Conservation (phyloP, 2,797 vertebrate species). For the Tangara arthus region DNA sequence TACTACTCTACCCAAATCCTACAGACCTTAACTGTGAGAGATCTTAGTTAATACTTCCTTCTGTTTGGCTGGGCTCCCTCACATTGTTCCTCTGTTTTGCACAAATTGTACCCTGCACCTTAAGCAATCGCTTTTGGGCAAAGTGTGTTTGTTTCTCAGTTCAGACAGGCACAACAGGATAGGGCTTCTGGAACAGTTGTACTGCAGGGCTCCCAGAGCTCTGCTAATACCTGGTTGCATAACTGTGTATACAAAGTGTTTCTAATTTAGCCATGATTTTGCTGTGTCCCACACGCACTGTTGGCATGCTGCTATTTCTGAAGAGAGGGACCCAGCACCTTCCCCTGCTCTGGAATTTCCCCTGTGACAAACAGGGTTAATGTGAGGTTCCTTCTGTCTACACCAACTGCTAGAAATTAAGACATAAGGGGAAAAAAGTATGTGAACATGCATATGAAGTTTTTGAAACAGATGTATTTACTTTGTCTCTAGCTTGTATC, state of each 20-base stretch:
- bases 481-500: slow-evolving; percentile 52
- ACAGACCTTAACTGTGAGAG: neutral
- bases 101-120: neutral
- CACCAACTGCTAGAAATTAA: neutral
- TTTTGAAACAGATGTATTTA: slow-evolving; percentile 39
- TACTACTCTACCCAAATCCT: neutral
- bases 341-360: neutral
- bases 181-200: neutral
- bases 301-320: neutral
- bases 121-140: neutral
- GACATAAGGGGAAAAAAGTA: neutral
- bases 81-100: neutral
- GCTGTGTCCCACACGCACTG: neutral
- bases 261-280: neutral
- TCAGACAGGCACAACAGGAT: neutral
- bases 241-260: neutral
- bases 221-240: neutral
- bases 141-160: neutral
- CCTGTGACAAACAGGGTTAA: neutral
- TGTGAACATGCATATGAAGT: neutral
- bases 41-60: neutral
- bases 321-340: neutral
- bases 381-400: neutral
- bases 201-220: neutral
- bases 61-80: neutral